Conservation (phyloP, 1,140 invertebrate species). For the Brachionus calyciflorus region DNA sequence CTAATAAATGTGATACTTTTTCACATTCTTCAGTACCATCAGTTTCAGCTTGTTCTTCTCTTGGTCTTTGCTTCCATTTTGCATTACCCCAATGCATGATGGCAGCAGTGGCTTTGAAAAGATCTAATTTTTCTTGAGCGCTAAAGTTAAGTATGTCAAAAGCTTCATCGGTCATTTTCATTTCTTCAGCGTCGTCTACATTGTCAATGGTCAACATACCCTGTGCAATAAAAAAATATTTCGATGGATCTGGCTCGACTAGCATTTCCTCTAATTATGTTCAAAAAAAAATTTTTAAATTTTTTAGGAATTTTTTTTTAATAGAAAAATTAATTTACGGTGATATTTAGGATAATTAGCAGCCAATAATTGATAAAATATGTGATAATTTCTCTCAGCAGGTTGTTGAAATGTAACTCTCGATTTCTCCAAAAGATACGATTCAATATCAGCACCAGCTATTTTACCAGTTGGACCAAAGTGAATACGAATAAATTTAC, state of each 20-base stretch:
- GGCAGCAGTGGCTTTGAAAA: slow-evolving; percentile 92
- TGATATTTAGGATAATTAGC: slow-evolving; percentile 69
- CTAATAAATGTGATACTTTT: slow-evolving; percentile 81
- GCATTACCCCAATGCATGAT: slow-evolving; percentile 98
- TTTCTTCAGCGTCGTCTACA: slow-evolving; percentile 94
- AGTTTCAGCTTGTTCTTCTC: slow-evolving; percentile 97
- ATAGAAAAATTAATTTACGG: slow-evolving; percentile 52
- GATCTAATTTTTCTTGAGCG: slow-evolving; percentile 87
- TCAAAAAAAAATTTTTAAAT: neutral
- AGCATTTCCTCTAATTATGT: slow-evolving; percentile 73
- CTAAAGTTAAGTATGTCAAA: slow-evolving; percentile 97
- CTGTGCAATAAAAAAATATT: slow-evolving; percentile 88
- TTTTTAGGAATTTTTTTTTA: no score
- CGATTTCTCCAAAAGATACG: slow-evolving; percentile 99
- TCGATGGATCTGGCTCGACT: slow-evolving; percentile 76
- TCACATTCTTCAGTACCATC: slow-evolving; percentile 94
- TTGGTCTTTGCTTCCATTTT: slow-evolving; percentile 99
- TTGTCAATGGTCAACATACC: slow-evolving; percentile 92
- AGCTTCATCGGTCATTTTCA: slow-evolving; percentile 85
- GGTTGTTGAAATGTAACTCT: slow-evolving; percentile 98
- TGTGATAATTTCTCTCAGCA: slow-evolving; percentile 98
- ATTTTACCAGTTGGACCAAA: slow-evolving; percentile 97
- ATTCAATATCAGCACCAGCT: slow-evolving; percentile 99
- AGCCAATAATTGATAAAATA: slow-evolving; percentile 99
- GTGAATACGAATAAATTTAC: slow-evolving; percentile 99